These are phyloP conservation scores for Thamnophis elegans DNA, from an alignment of 2,797 vertebrate species.

Conservation along the genomic window DNA sequence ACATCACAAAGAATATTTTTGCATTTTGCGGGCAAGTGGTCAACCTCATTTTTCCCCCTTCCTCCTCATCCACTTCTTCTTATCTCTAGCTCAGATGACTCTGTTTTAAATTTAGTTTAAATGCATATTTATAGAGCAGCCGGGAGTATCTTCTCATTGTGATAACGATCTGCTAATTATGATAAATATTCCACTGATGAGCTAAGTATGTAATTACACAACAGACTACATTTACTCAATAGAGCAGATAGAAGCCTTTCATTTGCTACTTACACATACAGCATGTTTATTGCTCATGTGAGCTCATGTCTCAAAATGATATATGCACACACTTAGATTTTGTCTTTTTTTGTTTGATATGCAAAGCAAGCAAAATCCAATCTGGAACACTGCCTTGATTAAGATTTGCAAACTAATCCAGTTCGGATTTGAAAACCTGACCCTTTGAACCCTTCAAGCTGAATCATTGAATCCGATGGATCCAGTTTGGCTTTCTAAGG, in stretches of 20 bases:
- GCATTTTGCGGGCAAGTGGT: neutral
- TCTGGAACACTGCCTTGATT: neutral
- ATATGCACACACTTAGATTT: neutral
- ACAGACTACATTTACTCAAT: neutral
- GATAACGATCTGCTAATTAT: constrained; percentile 32
- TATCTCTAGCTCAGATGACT: constrained; percentile 1
- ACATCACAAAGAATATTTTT: neutral
- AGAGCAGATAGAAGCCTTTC: neutral
- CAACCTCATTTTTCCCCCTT: neutral
- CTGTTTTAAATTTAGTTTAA: constrained; percentile 22
- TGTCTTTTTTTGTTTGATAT: neutral
- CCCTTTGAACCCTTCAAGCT: neutral
- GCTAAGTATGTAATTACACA: constrained; percentile 10
- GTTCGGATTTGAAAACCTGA: neutral
- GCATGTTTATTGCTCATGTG: neutral
- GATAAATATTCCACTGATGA: constrained; percentile 7
- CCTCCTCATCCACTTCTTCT: neutral
- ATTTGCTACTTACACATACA: neutral
- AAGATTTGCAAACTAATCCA: neutral
- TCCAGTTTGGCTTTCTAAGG: neutral
- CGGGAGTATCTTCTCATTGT: neutral
- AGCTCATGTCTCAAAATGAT: neutral
- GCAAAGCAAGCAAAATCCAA: neutral
- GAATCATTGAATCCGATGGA: neutral
- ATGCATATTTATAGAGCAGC: constrained; percentile 24